Percentiles rank a stretch among this genome's conserved stretches.
Conservation (phyloP, 2,888 invertebrate genomes). For the Cephus rjabovi region DNA sequence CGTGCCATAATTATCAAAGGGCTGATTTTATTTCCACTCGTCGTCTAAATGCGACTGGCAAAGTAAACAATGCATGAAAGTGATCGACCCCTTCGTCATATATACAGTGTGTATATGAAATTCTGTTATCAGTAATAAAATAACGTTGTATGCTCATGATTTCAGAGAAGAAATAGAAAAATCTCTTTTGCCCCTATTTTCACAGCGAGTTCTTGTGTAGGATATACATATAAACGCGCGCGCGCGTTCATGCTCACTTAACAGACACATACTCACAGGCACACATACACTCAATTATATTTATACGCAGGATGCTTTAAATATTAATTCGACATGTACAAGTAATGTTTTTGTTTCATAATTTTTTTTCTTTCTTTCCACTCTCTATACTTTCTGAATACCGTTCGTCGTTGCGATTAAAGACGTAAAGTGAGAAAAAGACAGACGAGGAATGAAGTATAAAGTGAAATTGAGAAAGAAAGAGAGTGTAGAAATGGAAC, state of each 20-base stretch:
- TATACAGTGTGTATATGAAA: neutral
- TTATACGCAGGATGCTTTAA: conserved; percentile 12
- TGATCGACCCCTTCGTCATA: neutral
- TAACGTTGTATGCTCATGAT: neutral
- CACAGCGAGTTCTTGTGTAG: neutral
- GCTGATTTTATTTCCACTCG: neutral
- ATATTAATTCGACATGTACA: conserved; percentile 19
- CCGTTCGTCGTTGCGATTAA: neutral
- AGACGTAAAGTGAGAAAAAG: neutral
- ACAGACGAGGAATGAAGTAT: neutral
- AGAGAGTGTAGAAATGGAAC: neutral
- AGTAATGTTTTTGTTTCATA: conserved; percentile 6
- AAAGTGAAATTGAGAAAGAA: neutral
- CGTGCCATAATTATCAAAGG: neutral
- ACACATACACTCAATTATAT: conserved; percentile 6
- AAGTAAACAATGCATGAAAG: neutral
- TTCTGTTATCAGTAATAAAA: neutral
- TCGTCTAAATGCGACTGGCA: neutral
- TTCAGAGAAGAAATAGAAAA: neutral
- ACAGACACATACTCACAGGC: neutral
- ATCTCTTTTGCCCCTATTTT: neutral
- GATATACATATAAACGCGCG: neutral
- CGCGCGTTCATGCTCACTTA: neutral
- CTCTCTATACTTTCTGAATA: conserved; percentile 11
- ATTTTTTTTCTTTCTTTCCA: conserved; percentile 3